Evolutionary conservation across 2,113 vertebrate genomes (phyloP).

Genomic region (Isurus oxyrinchus): DNA sequence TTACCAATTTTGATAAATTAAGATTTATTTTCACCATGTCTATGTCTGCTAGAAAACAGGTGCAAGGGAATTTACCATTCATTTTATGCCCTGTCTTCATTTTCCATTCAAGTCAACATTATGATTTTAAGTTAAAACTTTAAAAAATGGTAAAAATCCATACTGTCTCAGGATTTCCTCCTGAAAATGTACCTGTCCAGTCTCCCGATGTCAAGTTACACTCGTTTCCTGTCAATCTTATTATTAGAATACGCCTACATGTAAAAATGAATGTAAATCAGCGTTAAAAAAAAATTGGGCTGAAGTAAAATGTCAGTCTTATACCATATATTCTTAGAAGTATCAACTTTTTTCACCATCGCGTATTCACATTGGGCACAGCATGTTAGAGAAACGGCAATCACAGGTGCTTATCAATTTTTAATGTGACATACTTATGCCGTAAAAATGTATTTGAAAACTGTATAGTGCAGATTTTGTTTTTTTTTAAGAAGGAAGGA

Average conservation of each 20-base stretch:
- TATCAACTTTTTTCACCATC: not conserved
- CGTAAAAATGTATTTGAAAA: not conserved
- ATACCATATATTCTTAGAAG: not conserved
- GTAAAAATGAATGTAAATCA: not conserved
- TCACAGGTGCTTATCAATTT: not conserved
- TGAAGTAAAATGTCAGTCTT: not conserved
- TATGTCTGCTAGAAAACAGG: not conserved
- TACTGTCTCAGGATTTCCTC: not conserved
- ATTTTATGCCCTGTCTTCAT: too few relatives aligned
- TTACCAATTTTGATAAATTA: not conserved
- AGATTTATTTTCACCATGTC: not conserved
- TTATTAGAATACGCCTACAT: not conserved
- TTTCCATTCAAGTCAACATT: too few relatives aligned
- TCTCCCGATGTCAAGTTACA: not conserved
- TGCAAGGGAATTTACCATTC: too few relatives aligned
- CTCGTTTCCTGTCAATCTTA: not conserved
- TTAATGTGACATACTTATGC: not conserved
- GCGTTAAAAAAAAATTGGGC: not conserved
- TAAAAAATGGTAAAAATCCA: not conserved
- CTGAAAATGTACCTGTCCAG: not conserved
- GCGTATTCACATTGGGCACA: not conserved
- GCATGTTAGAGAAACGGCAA: not conserved
- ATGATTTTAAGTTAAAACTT: not conserved
- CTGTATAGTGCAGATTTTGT: not conserved
- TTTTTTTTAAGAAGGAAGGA: not conserved